phyloP scores from a whole-genome alignment of 2,888 invertebrate genomes.

The Leptopilina syphax region DNA sequence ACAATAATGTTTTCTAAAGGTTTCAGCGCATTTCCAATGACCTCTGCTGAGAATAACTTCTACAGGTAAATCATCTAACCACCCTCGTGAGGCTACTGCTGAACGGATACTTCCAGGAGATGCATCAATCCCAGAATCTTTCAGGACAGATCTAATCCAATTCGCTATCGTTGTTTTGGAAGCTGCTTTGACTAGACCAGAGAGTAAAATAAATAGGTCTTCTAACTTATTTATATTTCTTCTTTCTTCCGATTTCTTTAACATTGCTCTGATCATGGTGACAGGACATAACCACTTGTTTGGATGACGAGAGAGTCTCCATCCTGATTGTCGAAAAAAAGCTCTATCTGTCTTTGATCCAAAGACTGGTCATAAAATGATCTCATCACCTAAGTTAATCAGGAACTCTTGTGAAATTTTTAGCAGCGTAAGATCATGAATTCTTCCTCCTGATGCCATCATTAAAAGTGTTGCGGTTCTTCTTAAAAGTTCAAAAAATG shows the following conservation, averaged over 20 bases:
- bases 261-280: constrained; percentile 47
- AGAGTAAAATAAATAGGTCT: not conserved
- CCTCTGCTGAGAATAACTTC: constrained; percentile 52
- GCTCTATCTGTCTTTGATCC: constrained; percentile 56
- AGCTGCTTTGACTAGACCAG: not conserved
- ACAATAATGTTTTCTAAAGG: constrained; percentile 53
- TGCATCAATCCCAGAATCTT: constrained; percentile 51
- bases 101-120: constrained; percentile 53
- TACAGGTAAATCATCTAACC: constrained; percentile 51
- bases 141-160: constrained; percentile 54
- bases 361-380: constrained; percentile 56
- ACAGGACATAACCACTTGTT: constrained; percentile 54
- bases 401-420: constrained; percentile 50
- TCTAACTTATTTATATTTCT: constrained; percentile 31
- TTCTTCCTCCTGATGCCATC: constrained; percentile 53
- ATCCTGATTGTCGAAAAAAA: constrained; percentile 57
- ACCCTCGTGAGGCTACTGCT: constrained; percentile 54
- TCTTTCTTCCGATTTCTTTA: constrained; percentile 48
- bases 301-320: constrained; percentile 51
- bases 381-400: constrained; percentile 49
- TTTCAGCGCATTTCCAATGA: constrained; percentile 55
- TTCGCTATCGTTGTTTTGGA: constrained; percentile 37
- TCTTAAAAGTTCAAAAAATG: constrained; percentile 51
- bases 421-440: constrained; percentile 56
- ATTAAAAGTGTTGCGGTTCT: constrained; percentile 53